Base-by-base conservation (phyloP, 2,888 invertebrate species). In the Zeuzera pyrina region DNA sequence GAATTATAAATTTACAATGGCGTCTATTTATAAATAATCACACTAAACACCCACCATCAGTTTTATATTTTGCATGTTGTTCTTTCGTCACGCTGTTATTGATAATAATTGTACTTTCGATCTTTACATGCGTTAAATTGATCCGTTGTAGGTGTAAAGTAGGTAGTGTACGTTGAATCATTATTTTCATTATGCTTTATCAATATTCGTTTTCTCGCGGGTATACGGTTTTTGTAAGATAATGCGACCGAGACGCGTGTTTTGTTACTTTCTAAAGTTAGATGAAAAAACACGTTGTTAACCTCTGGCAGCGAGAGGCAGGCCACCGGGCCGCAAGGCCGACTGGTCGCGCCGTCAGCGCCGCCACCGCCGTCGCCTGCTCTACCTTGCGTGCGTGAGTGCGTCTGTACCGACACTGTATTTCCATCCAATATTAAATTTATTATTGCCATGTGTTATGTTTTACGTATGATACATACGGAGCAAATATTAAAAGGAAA, bases 181-280 rank as follows among this genome's bases (percentile, higher is more conserved):
- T n/a, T n/a, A n/a, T n/a, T n/a, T n/a, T 19, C 19, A 19, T 19
- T 8, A 8, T 8, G 19, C 5, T 19, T 19, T 19, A 7, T 5
- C 5, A 19, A 19, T 19, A 7, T 7, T 19, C 19, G 8, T 8
- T 19, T 8, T 36, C 35, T 14, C 23, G 12, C 12, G 33, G 25
- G 29, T 21, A 15, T 10, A 21, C 29, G 34, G 30, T 49, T 47
- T 47, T 46, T 49, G 39, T 36, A 40, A 54, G 62, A 59, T 66
- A 65, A 60, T 49, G 49, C 43, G 43, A 40, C 35, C 39, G 47
- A 12, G 27, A 34, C 35, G 49, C 45, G 54, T 60, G 65, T 70
- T 63, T 66, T 45, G 60, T 68, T 77, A 78, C 81, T 81, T 81
- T 83, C 81, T 81, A 81, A 79, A 79, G 68, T 71, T 73, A 71